Base-by-base conservation (phyloP, 92 coral and sea anemone species). In the Isaurus tuberculatus region DNA sequence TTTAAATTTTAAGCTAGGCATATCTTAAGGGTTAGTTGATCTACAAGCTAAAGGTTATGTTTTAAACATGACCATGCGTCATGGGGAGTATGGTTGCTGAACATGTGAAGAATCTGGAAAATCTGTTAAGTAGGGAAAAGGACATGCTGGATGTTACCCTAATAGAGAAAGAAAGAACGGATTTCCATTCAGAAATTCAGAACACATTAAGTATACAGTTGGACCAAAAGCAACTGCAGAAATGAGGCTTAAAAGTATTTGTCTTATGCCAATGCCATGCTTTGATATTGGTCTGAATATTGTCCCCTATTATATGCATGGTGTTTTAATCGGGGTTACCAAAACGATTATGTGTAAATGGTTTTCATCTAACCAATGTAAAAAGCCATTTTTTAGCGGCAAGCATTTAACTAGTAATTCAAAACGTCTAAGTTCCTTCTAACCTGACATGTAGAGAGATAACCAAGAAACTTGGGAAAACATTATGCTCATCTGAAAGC, bases 401-500 rank as follows among this genome's bases (percentile, higher is more conserved):
- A 80, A 80, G 22, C 74, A 72, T 57, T 74, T 89, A 49, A 85
- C 77, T 3, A 64, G 67, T 0, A 89, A 86, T 53, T 89, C 87
- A 5, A 64, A 73, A 26, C 49, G 90, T 20, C 46, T 86, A 23
- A 84, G 23, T 17, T 3, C 13, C 29, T 70, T 90, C 30, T 79
- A 79, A 72, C 94, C n/a, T n/a, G n/a, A n/a, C n/a, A n/a, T n/a
- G n/a, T n/a, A n/a, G n/a, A n/a, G n/a, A n/a, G n/a, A n/a, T n/a
- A n/a, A n/a, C n/a, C n/a, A n/a, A n/a, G n/a, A n/a, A n/a, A n/a
- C n/a, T n/a, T n/a, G n/a, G n/a, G n/a, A n/a, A n/a, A n/a, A n/a
- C n/a, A n/a, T n/a, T n/a, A n/a, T n/a, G n/a, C n/a, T n/a, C 94
- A 80, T 28, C 33, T 65, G 75, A 80, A 65, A 79, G 95, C 95